Conservation (phyloP, 2,113 vertebrate genomes). For the Scartelaos histophorus region DNA sequence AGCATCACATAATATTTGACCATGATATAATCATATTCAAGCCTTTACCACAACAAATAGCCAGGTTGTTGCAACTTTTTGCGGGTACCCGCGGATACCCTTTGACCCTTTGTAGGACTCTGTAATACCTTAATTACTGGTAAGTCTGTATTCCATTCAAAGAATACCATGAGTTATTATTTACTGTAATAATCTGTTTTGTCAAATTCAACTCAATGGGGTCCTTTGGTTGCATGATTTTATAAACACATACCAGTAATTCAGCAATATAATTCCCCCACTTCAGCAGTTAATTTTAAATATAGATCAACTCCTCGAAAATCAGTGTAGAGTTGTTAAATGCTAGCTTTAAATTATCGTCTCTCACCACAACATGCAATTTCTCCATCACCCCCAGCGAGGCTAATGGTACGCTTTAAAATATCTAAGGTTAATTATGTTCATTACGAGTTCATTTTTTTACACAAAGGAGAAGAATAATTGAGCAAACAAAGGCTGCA, state of each 20-base stretch:
- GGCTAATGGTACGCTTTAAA: neutral
- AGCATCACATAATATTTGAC: too few species aligned
- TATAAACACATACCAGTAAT: neutral
- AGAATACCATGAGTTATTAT: neutral
- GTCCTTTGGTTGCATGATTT: neutral
- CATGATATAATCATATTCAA: too few species aligned
- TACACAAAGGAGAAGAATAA: neutral
- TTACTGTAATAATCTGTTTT: neutral
- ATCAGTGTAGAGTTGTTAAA: neutral
- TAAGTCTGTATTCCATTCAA: too few species aligned
- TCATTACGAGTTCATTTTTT: neutral
- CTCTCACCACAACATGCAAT: conserved; percentile 1
- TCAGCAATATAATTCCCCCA: neutral
- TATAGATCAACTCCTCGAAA: neutral
- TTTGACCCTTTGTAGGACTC: too few species aligned
- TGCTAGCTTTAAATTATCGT: neutral
- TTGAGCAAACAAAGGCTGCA: neutral
- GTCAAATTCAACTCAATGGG: neutral
- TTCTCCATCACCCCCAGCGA: neutral
- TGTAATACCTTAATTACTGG: too few species aligned
- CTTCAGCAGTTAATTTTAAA: neutral
- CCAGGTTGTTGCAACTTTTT: too few species aligned
- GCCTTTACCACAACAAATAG: too few species aligned
- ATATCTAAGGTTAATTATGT: conserved; percentile 9
- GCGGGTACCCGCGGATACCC: too few species aligned